phyloP scores from a whole-genome alignment of 2,888 invertebrate species.

The Ormyrus nitidulus region DNA sequence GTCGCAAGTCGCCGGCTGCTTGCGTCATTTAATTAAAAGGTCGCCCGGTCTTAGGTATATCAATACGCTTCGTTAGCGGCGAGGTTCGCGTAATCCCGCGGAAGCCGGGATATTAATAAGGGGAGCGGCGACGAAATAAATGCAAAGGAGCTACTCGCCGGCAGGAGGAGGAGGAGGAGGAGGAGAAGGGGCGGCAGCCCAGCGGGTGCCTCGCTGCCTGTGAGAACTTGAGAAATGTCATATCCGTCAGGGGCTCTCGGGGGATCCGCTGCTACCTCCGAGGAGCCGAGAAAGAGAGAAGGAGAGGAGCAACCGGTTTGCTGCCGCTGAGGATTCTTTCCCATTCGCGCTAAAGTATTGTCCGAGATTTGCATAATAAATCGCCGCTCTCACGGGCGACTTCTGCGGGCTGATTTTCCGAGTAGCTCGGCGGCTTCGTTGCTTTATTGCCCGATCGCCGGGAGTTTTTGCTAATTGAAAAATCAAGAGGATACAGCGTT shows the following conservation, averaged over 20 bases:
- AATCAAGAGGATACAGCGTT: too few relatives aligned
- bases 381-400: conserved; percentile 51
- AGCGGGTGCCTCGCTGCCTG: conserved; percentile 45
- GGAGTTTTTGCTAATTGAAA: too few relatives aligned
- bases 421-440: too few relatives aligned
- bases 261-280: conserved; percentile 49
- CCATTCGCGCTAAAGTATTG: conserved; percentile 20
- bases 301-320: conserved; percentile 42
- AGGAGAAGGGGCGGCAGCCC: not conserved
- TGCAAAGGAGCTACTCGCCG: conserved; percentile 33
- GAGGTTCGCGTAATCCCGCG: not conserved
- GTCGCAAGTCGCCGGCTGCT: too few relatives aligned
- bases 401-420: too few relatives aligned
- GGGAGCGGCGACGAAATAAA: conserved; percentile 49
- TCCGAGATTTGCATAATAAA: conserved; percentile 59
- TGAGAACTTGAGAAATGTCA: conserved; percentile 72
- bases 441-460: too few relatives aligned
- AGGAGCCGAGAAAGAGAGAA: conserved; percentile 25
- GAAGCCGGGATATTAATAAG: conserved; percentile 37
- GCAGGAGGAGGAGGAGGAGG: not conserved
- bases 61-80: too few relatives aligned
- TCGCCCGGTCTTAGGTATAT: too few relatives aligned
- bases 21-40: too few relatives aligned
- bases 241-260: conserved; percentile 71
- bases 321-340: conserved; percentile 29